phyloP scores from a whole-genome alignment of 2,797 vertebrate species.

The Falco naumanni region DNA sequence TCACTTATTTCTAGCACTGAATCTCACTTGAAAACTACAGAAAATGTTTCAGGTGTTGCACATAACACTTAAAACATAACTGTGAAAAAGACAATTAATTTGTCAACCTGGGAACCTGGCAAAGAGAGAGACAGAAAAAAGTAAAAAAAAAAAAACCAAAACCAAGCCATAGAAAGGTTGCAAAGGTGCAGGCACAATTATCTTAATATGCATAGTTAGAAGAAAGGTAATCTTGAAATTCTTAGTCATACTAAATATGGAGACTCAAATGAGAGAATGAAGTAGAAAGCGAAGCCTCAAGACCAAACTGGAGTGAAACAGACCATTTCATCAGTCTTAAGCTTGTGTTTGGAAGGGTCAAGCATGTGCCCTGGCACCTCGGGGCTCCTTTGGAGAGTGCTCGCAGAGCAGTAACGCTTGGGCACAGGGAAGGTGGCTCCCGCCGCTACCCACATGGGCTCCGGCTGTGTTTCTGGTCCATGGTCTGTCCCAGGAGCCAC shows the following conservation, averaged over 20 bases:
- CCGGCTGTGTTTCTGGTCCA: background rate
- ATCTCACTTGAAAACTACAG: background rate
- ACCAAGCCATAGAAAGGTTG: background rate
- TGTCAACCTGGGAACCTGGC: background rate
- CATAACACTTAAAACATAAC: background rate
- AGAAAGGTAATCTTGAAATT: background rate
- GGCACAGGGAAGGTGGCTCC: background rate
- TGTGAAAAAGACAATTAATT: background rate
- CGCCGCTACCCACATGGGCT: accelerated
- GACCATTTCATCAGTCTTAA: background rate
- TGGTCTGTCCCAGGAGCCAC: background rate
- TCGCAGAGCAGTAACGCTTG: background rate
- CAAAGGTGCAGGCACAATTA: background rate
- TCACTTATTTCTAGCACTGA: background rate
- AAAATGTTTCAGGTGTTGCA: background rate
- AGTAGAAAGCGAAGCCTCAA: background rate
- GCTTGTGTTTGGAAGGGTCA: accelerated
- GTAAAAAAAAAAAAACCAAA: background rate
- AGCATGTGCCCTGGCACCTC: accelerated
- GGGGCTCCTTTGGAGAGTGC: background rate
- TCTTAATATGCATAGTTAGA: background rate
- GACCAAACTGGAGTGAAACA: background rate
- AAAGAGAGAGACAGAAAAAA: background rate
- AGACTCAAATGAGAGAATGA: background rate
- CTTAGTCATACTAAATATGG: background rate